Conservation (phyloP, 2,113 vertebrate genomes). For the Tauraco erythrolophus region DNA sequence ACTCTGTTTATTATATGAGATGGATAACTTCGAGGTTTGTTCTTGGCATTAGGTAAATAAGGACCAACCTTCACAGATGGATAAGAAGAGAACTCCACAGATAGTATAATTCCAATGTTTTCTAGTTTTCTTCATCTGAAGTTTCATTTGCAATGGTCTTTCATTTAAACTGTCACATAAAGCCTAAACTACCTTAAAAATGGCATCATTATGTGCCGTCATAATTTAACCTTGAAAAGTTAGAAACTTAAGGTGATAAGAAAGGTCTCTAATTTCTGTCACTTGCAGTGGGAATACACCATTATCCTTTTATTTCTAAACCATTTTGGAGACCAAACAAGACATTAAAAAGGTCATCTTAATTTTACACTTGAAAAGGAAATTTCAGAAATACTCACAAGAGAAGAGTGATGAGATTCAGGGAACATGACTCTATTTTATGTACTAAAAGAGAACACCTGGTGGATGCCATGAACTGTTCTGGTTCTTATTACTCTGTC, state of each 20-base stretch:
- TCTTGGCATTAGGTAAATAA: not conserved
- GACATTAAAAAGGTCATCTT: not conserved
- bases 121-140: not conserved
- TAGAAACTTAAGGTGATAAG: not conserved
- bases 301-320: not conserved
- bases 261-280: not conserved
- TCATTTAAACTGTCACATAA: not conserved
- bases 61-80: not conserved
- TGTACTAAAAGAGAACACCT: not conserved
- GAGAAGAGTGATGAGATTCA: not conserved
- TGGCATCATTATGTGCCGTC: not conserved
- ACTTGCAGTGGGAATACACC: not conserved
- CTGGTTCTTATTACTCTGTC: not conserved
- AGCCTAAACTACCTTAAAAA: not conserved
- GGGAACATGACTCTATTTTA: not conserved
- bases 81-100: not conserved
- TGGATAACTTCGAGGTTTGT: not conserved
- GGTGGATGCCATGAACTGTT: not conserved
- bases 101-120: not conserved
- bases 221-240: not conserved
- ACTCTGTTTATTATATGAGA: not conserved
- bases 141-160: not conserved
- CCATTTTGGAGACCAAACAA: not conserved
- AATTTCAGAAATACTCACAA: not conserved
- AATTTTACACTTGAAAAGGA: not conserved